Evolutionary conservation across 2,113 vertebrate genomes (phyloP).

Genomic region (Sylvietta virens): DNA sequence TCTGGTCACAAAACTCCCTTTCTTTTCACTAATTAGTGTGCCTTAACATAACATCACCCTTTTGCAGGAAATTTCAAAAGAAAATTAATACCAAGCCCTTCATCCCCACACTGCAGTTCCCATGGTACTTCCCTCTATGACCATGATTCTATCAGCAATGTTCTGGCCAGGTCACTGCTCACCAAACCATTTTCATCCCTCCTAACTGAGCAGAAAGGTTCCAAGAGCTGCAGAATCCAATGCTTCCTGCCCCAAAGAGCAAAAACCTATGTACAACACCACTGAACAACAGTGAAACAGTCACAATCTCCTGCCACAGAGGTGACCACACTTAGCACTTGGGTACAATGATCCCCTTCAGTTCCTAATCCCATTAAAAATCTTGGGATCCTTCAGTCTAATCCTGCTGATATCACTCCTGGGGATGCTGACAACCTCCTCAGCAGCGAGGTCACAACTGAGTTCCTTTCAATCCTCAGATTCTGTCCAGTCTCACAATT

Average conservation of each 20-base stretch:
- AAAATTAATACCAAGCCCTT: neutral
- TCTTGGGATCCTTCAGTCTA: neutral
- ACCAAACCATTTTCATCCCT: neutral
- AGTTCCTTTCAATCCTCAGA: neutral
- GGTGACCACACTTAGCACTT: neutral
- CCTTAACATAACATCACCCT: neutral
- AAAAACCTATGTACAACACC: neutral
- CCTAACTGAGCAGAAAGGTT: neutral
- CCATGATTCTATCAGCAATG: rapidly evolving
- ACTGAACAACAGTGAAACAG: neutral
- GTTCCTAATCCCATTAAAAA: neutral
- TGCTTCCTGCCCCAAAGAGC: neutral
- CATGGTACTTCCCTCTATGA: neutral
- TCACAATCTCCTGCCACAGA: neutral
- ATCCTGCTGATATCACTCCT: neutral
- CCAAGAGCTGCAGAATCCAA: neutral
- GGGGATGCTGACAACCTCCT: neutral
- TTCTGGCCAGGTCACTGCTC: neutral
- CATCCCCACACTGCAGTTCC: neutral
- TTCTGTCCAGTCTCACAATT: rapidly evolving
- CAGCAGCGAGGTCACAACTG: neutral
- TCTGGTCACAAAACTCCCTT: neutral
- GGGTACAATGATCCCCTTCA: neutral
- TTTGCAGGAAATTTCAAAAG: neutral
- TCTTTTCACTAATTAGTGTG: neutral